Evolutionary conservation across 1,140 invertebrate genomes (phyloP).

Genomic region (Zophobas morio): DNA sequence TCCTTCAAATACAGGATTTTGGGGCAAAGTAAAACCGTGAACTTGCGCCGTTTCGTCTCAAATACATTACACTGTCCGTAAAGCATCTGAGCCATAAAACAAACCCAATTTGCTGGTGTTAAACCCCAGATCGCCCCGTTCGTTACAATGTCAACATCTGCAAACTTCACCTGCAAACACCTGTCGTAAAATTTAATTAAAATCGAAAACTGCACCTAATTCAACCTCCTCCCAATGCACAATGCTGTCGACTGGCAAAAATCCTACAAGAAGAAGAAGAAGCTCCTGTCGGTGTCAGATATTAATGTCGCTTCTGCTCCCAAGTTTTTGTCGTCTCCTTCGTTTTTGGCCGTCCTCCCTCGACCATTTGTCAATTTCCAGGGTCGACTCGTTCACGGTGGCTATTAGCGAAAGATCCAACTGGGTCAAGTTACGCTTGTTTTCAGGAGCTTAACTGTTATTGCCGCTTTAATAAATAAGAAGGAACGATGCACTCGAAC

Average conservation of each 20-base stretch:
- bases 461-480: slow-evolving; percentile 40
- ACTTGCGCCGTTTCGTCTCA: too few relatives aligned
- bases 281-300: slow-evolving; percentile 20
- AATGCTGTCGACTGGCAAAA: not conserved
- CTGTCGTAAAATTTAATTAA: slow-evolving; percentile 4
- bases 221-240: not conserved
- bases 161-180: not conserved
- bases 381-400: slow-evolving; percentile 1
- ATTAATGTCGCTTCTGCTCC: slow-evolving; percentile 16
- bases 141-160: not conserved
- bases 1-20: too few relatives aligned
- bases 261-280: slow-evolving; percentile 9
- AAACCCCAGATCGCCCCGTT: not conserved
- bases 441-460: slow-evolving; percentile 41
- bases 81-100: slow-evolving; percentile 4
- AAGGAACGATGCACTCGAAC: slow-evolving; percentile 36
- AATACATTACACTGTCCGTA: not conserved
- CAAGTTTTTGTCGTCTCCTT: slow-evolving; percentile 18
- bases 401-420: slow-evolving; percentile 23
- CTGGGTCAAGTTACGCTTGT: slow-evolving; percentile 41
- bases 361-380: slow-evolving; percentile 35
- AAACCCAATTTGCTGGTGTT: slow-evolving; percentile 1
- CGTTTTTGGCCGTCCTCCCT: not conserved
- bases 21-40: too few relatives aligned
- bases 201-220: slow-evolving; percentile 16